Evolutionary conservation across 2,888 invertebrate species (phyloP).

Genomic region (Hirtodrosophila trivittata): DNA sequence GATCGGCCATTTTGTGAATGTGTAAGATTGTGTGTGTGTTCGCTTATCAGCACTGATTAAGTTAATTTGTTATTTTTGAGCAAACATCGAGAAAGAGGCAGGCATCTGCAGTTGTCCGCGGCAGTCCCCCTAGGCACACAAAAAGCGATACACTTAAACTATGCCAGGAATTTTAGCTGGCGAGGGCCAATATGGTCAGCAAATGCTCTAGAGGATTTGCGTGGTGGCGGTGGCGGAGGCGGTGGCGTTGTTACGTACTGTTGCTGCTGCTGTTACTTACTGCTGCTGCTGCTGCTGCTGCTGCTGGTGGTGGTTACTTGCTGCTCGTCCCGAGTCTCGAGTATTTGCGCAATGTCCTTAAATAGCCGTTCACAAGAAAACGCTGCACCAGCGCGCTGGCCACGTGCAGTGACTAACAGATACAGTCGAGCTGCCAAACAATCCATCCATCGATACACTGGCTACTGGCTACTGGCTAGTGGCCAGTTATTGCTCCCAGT

Average conservation of each 20-base stretch:
- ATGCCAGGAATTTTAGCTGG: constrained; percentile 70
- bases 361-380: constrained; percentile 76
- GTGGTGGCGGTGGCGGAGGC: constrained; percentile 53
- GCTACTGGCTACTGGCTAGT: too few species aligned
- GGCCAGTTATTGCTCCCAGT: constrained; percentile 75
- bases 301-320: constrained; percentile 17
- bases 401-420: constrained; percentile 81
- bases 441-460: constrained; percentile 71
- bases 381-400: constrained; percentile 55
- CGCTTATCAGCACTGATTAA: constrained; percentile 75
- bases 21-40: constrained; percentile 2
- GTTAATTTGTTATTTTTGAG: constrained; percentile 67
- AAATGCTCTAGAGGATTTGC: constrained; percentile 81
- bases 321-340: constrained; percentile 37
- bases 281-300: not conserved
- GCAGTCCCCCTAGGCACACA: constrained; percentile 48
- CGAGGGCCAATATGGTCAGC: constrained; percentile 72
- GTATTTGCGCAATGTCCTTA: constrained; percentile 77
- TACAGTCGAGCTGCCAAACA: constrained; percentile 55
- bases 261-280: constrained; percentile 1
- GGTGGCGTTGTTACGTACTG: constrained; percentile 4
- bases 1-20: constrained; percentile 30
- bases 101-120: constrained; percentile 6
- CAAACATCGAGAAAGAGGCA: constrained; percentile 19
- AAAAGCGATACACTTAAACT: constrained; percentile 78